A percentile compares a stretch with the other conserved stretches of the same genome.
Conservation (phyloP, 2,797 vertebrate genomes). For the Rhodeus uyekii region DNA sequence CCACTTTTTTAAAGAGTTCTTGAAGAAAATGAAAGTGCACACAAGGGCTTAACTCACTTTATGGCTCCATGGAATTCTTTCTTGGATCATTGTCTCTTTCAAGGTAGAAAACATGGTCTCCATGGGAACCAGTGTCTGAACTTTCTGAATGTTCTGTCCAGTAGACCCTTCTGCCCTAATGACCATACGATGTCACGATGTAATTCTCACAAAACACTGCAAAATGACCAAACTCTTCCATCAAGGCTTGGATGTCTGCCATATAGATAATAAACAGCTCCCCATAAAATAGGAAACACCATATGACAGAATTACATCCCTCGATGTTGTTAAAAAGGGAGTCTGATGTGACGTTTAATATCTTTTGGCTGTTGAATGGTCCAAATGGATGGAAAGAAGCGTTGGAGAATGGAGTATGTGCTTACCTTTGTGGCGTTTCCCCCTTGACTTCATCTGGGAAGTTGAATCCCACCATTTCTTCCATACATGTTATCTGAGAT, state of each 20-base stretch:
- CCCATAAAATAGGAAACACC: constrained; percentile 8
- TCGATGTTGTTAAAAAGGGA: neutral
- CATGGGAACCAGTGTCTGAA: constrained; percentile 39
- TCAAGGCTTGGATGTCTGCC: constrained; percentile 20
- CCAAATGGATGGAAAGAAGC: neutral
- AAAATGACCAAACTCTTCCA: constrained; percentile 19
- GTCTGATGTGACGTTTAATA: constrained; percentile 13
- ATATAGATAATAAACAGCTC: constrained; percentile 28
- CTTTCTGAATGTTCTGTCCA: constrained; percentile 17
- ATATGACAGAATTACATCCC: neutral
- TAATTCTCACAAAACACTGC: neutral
- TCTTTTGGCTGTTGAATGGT: constrained; percentile 1
- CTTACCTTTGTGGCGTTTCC: neutral
- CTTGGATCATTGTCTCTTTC: constrained; percentile 1
- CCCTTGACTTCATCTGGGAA: neutral
- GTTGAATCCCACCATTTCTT: neutral
- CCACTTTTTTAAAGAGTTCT: constrained; percentile 25
- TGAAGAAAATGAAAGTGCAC: constrained; percentile 50
- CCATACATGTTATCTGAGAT: constrained; percentile 9
- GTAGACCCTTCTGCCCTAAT: constrained; percentile 32
- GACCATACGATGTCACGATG: neutral
- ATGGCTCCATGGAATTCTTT: constrained; percentile 44
- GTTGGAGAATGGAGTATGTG: neutral
- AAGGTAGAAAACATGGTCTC: constrained; percentile 24
- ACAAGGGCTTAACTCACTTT: constrained; percentile 49